phyloP scores from a whole-genome alignment of 2,888 invertebrate species.

The Andrena praecox region DNA sequence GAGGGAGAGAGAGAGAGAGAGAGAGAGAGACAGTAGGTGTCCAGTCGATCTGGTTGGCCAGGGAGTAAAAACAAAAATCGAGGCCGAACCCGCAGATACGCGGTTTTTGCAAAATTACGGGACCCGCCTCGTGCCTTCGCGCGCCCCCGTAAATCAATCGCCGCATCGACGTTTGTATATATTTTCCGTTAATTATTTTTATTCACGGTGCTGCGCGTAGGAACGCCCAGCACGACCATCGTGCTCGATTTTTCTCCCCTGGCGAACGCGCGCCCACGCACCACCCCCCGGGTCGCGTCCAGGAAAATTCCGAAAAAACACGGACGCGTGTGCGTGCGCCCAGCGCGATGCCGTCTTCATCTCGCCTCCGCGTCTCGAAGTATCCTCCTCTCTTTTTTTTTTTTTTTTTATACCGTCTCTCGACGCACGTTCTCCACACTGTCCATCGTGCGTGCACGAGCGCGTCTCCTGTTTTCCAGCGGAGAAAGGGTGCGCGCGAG shows the following conservation, averaged over 20 bases:
- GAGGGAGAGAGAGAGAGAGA: slow-evolving; percentile 13
- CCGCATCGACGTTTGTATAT: slow-evolving; percentile 76
- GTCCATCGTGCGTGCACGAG: slow-evolving; percentile 47
- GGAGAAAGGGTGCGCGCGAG: slow-evolving; percentile 15
- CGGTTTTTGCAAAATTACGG: slow-evolving; percentile 79
- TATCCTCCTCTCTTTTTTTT: slow-evolving; percentile 14
- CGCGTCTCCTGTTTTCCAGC: slow-evolving; percentile 41
- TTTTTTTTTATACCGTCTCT: slow-evolving; percentile 28
- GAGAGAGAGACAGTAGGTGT: slow-evolving; percentile 36
- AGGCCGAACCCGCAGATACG: slow-evolving; percentile 78
- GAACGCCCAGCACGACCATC: slow-evolving; percentile 65
- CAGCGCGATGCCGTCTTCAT: slow-evolving; percentile 48
- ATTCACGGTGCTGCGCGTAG: slow-evolving; percentile 78
- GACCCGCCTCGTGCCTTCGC: slow-evolving; percentile 75
- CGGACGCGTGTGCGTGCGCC: slow-evolving; percentile 26
- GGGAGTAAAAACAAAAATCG: slow-evolving; percentile 77
- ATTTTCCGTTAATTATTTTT: slow-evolving; percentile 82
- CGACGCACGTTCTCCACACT: slow-evolving; percentile 35
- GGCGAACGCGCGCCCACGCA: background rate
- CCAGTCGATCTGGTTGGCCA: slow-evolving; percentile 67
- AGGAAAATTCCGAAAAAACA: slow-evolving; percentile 39
- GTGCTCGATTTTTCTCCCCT: slow-evolving; percentile 2
- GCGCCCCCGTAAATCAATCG: slow-evolving; percentile 80
- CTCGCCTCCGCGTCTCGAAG: slow-evolving; percentile 7
- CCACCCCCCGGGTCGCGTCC: slow-evolving; percentile 22